A percentile compares a stretch with the other conserved stretches of the same genome.
Evolutionary conservation across 2,797 vertebrate genomes (phyloP).

Genomic region (Chaenodraco wilsoni): DNA sequence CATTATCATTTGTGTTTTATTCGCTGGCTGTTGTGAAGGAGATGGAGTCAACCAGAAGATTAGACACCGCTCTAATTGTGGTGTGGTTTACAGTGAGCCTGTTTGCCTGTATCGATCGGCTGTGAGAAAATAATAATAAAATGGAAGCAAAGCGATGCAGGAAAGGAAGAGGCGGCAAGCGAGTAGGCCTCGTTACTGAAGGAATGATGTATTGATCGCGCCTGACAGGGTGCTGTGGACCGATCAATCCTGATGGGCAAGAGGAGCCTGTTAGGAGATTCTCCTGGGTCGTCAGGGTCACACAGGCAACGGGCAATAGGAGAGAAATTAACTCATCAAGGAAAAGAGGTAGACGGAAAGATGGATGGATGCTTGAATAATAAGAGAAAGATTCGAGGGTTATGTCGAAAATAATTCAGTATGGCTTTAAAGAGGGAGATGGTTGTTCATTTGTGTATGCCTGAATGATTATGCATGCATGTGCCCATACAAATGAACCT

Average conservation of each 20-base stretch:
- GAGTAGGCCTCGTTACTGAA: slow-evolving; percentile 86
- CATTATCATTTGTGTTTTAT: slow-evolving; percentile 78
- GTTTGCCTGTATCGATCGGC: slow-evolving; percentile 88
- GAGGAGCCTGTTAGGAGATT: slow-evolving; percentile 86
- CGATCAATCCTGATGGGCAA: slow-evolving; percentile 87
- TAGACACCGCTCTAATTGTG: slow-evolving; percentile 88
- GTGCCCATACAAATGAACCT: slow-evolving; percentile 16
- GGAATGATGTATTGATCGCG: slow-evolving; percentile 94
- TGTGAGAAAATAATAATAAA: slow-evolving; percentile 86
- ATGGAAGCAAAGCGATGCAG: slow-evolving; percentile 85
- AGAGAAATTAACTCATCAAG: slow-evolving; percentile 87
- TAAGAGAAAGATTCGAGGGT: slow-evolving; percentile 19
- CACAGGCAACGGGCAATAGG: slow-evolving; percentile 79
- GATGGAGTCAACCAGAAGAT: slow-evolving; percentile 81
- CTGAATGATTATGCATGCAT: not conserved
- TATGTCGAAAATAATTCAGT: slow-evolving; percentile 33
- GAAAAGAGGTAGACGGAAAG: slow-evolving; percentile 53
- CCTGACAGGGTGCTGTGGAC: slow-evolving; percentile 89
- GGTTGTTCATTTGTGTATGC: slow-evolving; percentile 30
- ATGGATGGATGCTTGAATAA: slow-evolving; percentile 57
- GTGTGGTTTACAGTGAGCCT: slow-evolving; percentile 88
- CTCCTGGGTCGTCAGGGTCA: slow-evolving; percentile 85
- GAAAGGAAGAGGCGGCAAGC: slow-evolving; percentile 68
- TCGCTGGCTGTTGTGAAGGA: slow-evolving; percentile 59
- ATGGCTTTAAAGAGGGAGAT: not conserved